A percentile compares a stretch with the other conserved stretches of the same genome.
phyloP scores from a whole-genome alignment of 2,888 invertebrate genomes.

The Ryuthela nishihirai region DNA sequence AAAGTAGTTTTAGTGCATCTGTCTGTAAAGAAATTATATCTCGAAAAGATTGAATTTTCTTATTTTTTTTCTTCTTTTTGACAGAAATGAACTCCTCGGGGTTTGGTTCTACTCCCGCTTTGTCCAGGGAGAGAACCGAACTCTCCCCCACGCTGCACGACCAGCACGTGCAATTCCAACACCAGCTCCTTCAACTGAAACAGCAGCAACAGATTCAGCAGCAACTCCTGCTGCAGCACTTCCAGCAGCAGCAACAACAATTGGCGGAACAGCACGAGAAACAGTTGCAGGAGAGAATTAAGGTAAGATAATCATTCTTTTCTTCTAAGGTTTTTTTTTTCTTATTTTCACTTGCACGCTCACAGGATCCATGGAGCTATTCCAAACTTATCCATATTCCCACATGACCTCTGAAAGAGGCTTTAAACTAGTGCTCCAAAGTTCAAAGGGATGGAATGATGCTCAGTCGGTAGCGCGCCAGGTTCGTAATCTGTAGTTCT shows the following conservation, averaged over 20 bases:
- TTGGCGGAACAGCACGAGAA: slow-evolving; percentile 86
- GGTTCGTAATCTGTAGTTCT: too few relatives aligned
- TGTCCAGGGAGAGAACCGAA: slow-evolving; percentile 10
- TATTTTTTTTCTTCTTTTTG: too few relatives aligned
- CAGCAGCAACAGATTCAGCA: slow-evolving; percentile 91
- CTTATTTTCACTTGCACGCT: not conserved
- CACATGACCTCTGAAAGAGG: too few relatives aligned
- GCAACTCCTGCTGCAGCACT: slow-evolving; percentile 83
- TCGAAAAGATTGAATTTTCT: too few relatives aligned
- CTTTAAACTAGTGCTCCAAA: too few relatives aligned
- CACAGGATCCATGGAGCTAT: too few relatives aligned
- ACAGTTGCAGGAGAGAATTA: slow-evolving; percentile 80
- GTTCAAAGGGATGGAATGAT: too few relatives aligned
- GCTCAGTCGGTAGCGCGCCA: too few relatives aligned
- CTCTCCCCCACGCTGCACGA: slow-evolving; percentile 27
- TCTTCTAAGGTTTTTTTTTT: not conserved
- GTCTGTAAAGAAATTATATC: too few relatives aligned
- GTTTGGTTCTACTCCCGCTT: slow-evolving; percentile 22
- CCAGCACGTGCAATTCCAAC: slow-evolving; percentile 42
- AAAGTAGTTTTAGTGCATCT: too few relatives aligned
- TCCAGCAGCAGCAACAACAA: slow-evolving; percentile 86
- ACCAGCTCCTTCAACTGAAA: slow-evolving; percentile 66
- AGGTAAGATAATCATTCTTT: slow-evolving; percentile 57
- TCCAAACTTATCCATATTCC: too few relatives aligned
- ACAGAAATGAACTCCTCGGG: too few relatives aligned